Evolutionary conservation across 1,140 invertebrate species (phyloP), one percentile per base, ranked within the genome.

Genomic region (Physella acuta): DNA sequence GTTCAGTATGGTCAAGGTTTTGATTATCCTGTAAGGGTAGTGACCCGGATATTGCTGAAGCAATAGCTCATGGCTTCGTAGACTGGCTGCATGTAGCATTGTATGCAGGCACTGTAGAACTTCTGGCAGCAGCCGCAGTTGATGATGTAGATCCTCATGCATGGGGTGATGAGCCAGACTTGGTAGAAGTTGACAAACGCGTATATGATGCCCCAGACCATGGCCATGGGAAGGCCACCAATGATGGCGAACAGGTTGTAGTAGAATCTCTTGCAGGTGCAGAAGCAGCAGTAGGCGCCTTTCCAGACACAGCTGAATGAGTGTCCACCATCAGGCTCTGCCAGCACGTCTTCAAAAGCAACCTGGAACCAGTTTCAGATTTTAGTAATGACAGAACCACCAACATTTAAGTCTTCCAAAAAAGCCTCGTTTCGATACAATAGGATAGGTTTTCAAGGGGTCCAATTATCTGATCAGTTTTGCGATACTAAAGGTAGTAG

Each of bases 251-350:
- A 0, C 51, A 91, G 78, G 1, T 88, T 88, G 86, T 93, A 93
- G 79, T 91, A 92, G 75, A 77, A 92, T 92, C 17, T 88, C 88
- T 89, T 89, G 3, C 91, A 89, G 52, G 88, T 83, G 36, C 86
- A 86, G 84, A 91, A 93, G 76, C 91, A 92, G 51, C 88, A 85
- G 73, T 88, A 87, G 70, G 90, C 91, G 20, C 90, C 83, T 31
- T 88, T 86, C 92, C 92, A 93, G 36, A 90, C 90, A 78, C 90
- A 91, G 79, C 92, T 89, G 1, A 90, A 88, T 73, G 90, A 91
- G 49, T 90, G 85, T 4, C 90, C 89, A 2, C 89, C 90, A 66
- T 91, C 89, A 5, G 92, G 91, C 83, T 93, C 92, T 0, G 90
- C 92, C 36, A 93, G 88, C 52, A 92, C 88, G 75, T 93, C 91